These are phyloP conservation scores for Bettongia penicillata DNA, from an alignment of 2,113 vertebrate species.

Conservation along the genomic window DNA sequence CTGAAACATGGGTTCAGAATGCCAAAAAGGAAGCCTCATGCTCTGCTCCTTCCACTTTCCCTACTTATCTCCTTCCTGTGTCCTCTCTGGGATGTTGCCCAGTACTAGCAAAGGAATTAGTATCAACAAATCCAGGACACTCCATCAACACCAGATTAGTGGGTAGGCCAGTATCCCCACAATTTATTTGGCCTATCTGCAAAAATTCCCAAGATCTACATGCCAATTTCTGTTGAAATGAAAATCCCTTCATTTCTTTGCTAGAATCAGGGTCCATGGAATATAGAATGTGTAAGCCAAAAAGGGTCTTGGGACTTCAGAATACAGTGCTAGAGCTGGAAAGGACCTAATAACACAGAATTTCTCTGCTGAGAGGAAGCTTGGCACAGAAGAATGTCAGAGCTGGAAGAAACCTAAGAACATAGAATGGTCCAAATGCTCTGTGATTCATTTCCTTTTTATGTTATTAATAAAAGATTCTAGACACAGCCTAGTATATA, in stretches of 20 bases:
- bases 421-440: background rate
- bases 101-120: conserved; percentile 73
- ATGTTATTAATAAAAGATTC: background rate
- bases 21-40: conserved; percentile 51
- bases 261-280: background rate
- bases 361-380: background rate
- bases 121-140: conserved; percentile 76
- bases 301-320: background rate
- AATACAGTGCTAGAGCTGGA: background rate
- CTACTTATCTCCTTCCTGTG: conserved; percentile 61
- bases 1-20: conserved; percentile 66
- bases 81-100: conserved; percentile 61
- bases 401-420: background rate
- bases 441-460: background rate
- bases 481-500: background rate
- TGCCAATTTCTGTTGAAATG: conserved; percentile 71
- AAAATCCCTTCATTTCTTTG: conserved; percentile 61
- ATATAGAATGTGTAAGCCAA: background rate
- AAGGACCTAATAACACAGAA: background rate
- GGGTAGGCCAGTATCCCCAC: conserved; percentile 71
- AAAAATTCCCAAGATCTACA: conserved; percentile 69
- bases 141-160: conserved; percentile 77
- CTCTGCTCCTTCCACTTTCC: conserved; percentile 58
- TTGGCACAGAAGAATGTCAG: background rate
- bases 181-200: conserved; percentile 76